Evolutionary conservation across 2,797 vertebrate species (phyloP).

Genomic region (Chelon labrosus): DNA sequence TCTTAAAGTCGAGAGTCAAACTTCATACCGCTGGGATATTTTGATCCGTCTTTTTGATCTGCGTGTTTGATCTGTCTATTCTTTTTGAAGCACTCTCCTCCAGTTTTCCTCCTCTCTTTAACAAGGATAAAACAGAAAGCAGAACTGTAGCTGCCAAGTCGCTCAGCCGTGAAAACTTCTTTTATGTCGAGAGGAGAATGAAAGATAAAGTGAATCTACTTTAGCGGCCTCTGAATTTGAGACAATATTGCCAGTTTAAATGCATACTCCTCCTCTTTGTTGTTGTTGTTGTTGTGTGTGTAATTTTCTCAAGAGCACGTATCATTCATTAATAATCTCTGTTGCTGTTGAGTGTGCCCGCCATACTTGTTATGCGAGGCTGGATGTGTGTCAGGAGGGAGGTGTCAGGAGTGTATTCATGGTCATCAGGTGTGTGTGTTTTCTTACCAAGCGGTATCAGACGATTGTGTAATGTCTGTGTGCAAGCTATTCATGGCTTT

Average conservation of each 20-base stretch:
- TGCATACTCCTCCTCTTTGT: constrained; percentile 72
- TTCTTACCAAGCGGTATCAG: constrained; percentile 36
- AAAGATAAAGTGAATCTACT: constrained; percentile 62
- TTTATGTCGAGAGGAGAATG: constrained; percentile 63
- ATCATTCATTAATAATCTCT: constrained; percentile 35
- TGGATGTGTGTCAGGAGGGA: constrained; percentile 55
- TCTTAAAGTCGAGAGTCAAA: constrained; percentile 64
- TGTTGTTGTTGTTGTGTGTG: constrained; percentile 5
- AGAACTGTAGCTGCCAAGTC: constrained; percentile 68
- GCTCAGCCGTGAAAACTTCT: constrained; percentile 55
- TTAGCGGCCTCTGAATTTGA: constrained; percentile 58
- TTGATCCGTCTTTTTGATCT: constrained; percentile 72
- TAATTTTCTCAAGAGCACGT: neutral
- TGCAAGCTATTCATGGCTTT: constrained; percentile 62
- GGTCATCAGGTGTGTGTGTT: constrained; percentile 57
- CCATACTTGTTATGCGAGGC: constrained; percentile 4
- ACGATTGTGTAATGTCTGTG: constrained; percentile 40
- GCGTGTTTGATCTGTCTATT: constrained; percentile 78
- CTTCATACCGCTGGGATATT: constrained; percentile 63
- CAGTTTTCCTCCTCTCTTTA: constrained; percentile 72
- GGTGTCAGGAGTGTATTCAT: constrained; percentile 48
- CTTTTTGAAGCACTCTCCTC: constrained; percentile 79
- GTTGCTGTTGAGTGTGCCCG: constrained; percentile 16
- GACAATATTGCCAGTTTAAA: constrained; percentile 51
- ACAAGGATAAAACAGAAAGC: constrained; percentile 79